Percentiles rank a stretch among this genome's conserved stretches.
phyloP scores from a whole-genome alignment of 2,888 invertebrate genomes.

The Theodoxus fluviatilis region DNA sequence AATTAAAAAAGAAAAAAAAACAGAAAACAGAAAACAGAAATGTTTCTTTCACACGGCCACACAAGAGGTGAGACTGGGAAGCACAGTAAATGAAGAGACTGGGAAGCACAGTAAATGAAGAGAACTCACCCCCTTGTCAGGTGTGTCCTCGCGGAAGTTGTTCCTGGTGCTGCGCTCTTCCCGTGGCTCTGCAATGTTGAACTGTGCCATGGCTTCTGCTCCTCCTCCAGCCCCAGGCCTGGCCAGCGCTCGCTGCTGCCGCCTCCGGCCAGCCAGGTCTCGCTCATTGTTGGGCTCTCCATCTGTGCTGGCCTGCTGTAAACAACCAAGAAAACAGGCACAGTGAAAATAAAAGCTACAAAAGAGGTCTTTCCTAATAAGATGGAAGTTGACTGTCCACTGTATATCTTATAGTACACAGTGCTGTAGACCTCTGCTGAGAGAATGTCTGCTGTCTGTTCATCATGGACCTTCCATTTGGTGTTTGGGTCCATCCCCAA shows the following conservation, averaged over 20 bases:
- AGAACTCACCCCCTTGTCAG: not conserved
- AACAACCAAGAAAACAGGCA: not conserved
- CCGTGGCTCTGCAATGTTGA: too few species aligned
- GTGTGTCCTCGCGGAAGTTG: slow-evolving; percentile 42
- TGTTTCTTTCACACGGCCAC: not conserved
- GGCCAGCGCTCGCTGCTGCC: too few species aligned
- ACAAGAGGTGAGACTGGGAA: not conserved
- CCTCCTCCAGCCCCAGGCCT: too few species aligned
- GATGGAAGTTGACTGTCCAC: not conserved
- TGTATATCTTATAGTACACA: not conserved
- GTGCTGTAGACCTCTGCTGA: not conserved
- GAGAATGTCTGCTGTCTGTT: not conserved
- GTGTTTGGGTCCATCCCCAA: too few species aligned
- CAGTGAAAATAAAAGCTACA: not conserved
- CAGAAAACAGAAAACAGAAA: not conserved
- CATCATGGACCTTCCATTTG: too few species aligned
- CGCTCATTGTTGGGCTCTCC: slow-evolving; percentile 57
- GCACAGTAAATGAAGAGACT: too few species aligned
- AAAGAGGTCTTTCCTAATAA: not conserved
- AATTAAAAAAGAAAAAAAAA: not conserved
- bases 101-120: not conserved
- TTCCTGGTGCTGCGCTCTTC: slow-evolving; percentile 41
- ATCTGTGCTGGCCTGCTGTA: slow-evolving; percentile 49
- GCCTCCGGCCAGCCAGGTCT: slow-evolving; percentile 41
- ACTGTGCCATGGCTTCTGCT: too few species aligned